Percentiles rank a stretch among this genome's conserved stretches.
Conservation (phyloP, 2,888 invertebrate genomes). For the Cristatella mucedo region DNA sequence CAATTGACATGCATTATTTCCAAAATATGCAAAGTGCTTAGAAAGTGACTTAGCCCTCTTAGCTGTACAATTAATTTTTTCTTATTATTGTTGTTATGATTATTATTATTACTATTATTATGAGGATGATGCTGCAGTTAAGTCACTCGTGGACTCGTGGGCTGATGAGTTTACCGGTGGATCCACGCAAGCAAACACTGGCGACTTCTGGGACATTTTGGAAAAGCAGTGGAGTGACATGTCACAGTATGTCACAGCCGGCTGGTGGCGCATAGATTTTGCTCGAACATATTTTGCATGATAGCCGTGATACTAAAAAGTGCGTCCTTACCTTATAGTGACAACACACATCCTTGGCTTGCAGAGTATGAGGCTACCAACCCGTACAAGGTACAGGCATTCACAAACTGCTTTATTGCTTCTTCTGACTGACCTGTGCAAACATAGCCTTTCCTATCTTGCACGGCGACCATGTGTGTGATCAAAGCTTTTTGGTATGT, state of each 20-base stretch:
- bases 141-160: slow-evolving; percentile 32
- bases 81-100: no score
- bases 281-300: no score
- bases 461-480: no score
- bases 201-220: slow-evolving; percentile 38
- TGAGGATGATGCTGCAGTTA: slow-evolving; percentile 13
- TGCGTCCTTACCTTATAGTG: slow-evolving; percentile 16
- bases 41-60: no score
- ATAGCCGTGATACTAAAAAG: no score
- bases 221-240: slow-evolving; percentile 42
- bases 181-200: slow-evolving; percentile 22
- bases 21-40: no score
- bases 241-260: slow-evolving; percentile 41
- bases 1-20: no score
- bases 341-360: slow-evolving; percentile 30
- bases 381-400: slow-evolving; percentile 22
- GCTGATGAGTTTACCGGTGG: slow-evolving; percentile 30
- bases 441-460: no score
- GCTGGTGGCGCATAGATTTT: background rate
- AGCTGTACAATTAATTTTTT: no score
- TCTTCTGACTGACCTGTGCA: no score
- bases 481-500: no score
- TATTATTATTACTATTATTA: no score
- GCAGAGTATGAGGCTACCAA: slow-evolving; percentile 26
- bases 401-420: background rate